Evolutionary conservation across 1,140 invertebrate genomes (phyloP).

Genomic region (Ceratoteleas bidentatus): DNA sequence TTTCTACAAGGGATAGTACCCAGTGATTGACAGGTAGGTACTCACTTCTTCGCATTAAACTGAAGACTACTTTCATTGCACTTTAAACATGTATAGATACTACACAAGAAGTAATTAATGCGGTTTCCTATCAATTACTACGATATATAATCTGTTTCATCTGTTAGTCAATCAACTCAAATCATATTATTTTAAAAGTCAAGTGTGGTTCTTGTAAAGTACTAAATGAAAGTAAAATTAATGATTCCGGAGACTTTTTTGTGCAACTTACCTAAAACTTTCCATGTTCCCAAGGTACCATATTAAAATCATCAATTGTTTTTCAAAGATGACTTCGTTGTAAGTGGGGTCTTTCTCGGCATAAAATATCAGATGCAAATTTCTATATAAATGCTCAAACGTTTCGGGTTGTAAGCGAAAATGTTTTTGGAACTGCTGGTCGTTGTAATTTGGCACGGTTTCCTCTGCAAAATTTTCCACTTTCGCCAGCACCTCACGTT

Average conservation of each 20-base stretch:
- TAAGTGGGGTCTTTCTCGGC: not conserved
- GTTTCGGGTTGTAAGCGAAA: constrained; percentile 1
- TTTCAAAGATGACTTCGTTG: not conserved
- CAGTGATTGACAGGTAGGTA: no score
- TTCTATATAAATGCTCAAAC: constrained; percentile 3
- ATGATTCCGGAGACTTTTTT: not conserved
- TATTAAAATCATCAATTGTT: constrained; percentile 5
- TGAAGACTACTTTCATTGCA: no score
- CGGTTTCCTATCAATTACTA: no score
- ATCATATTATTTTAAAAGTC: no score
- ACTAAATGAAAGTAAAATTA: no score
- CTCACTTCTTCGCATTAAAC: no score
- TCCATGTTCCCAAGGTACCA: constrained; percentile 1
- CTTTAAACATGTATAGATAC: no score
- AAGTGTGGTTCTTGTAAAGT: not conserved
- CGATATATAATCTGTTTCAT: no score
- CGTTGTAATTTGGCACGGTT: not conserved
- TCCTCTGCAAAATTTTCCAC: constrained; percentile 5
- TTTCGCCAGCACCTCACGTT: not conserved
- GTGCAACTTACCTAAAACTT: constrained; percentile 1
- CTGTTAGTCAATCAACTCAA: not conserved
- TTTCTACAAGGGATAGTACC: no score
- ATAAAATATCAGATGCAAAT: not conserved
- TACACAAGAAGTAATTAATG: no score
- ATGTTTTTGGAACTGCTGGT: not conserved